These are phyloP conservation scores for Automeris io DNA, from an alignment of 2,888 invertebrate species.

Conservation along the genomic window DNA sequence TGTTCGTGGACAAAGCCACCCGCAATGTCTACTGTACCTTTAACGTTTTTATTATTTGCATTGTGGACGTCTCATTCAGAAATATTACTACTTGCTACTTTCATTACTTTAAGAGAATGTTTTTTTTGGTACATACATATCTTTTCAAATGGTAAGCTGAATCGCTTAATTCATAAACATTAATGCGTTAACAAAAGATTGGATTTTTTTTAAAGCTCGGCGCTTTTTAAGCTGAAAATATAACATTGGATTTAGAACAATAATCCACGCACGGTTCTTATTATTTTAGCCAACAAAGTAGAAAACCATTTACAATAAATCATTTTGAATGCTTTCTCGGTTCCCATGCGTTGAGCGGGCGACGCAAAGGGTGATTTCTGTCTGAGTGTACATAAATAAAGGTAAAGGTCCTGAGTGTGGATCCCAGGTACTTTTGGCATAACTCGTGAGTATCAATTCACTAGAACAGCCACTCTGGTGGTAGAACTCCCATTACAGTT, in stretches of 20 bases:
- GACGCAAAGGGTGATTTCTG: slow-evolving; percentile 76
- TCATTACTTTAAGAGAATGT: slow-evolving; percentile 7
- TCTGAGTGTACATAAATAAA: slow-evolving; percentile 75
- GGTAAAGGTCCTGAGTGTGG: slow-evolving; percentile 65
- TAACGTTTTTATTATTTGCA: slow-evolving; percentile 63
- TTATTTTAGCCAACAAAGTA: slow-evolving; percentile 78
- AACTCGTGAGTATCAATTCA: slow-evolving; percentile 20
- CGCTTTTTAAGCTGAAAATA: slow-evolving; percentile 53
- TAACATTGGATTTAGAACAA: slow-evolving; percentile 71
- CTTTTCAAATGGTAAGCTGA: slow-evolving; percentile 30
- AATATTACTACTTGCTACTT: slow-evolving; percentile 28
- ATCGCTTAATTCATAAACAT: slow-evolving; percentile 31
- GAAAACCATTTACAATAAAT: slow-evolving; percentile 78
- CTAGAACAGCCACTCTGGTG: not conserved
- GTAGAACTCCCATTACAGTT: not conserved
- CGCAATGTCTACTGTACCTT: slow-evolving; percentile 65
- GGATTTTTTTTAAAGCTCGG: slow-evolving; percentile 53
- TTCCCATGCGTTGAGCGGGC: slow-evolving; percentile 69
- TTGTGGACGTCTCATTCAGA: slow-evolving; percentile 64
- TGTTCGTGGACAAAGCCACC: slow-evolving; percentile 61
- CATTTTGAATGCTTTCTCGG: slow-evolving; percentile 75
- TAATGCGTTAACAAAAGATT: slow-evolving; percentile 47
- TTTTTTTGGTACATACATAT: slow-evolving; percentile 26
- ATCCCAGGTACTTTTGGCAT: slow-evolving; percentile 65
- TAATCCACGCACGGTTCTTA: slow-evolving; percentile 59